A percentile compares a stretch with the other conserved stretches of the same genome.
Conservation (phyloP, 2,888 invertebrate genomes). For the Zygothrica quintamaculata region DNA sequence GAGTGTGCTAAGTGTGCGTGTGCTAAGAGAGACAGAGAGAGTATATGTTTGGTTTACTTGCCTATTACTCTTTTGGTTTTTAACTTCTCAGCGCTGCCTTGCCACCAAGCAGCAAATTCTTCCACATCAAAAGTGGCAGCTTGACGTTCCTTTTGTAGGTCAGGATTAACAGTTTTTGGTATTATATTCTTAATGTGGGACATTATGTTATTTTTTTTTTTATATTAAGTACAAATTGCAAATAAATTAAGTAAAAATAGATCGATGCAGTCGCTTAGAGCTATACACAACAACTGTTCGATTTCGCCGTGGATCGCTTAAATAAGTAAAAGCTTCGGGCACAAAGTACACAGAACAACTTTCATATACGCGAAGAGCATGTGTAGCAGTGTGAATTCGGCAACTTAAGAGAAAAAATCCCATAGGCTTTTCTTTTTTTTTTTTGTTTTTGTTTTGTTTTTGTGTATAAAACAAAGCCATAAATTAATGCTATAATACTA, state of each 20-base stretch:
- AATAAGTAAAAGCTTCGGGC: constrained; percentile 40
- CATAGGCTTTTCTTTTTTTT: no score
- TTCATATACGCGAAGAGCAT: no score
- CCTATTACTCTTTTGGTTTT: constrained; percentile 67
- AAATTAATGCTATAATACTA: no score
- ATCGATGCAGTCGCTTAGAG: constrained; percentile 37
- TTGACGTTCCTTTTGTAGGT: constrained; percentile 74
- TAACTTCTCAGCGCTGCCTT: constrained; percentile 89
- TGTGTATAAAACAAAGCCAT: no score
- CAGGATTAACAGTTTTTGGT: constrained; percentile 73
- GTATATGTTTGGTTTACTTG: constrained; percentile 34
- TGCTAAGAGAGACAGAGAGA: neutral
- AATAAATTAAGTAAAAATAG: constrained; percentile 6
- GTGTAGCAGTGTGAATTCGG: no score
- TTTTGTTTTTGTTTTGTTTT: no score
- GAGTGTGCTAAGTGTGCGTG: neutral
- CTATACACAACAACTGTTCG: constrained; percentile 37
- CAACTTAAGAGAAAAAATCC: no score
- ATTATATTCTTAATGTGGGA: constrained; percentile 61
- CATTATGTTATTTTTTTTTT: no score
- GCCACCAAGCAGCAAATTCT: constrained; percentile 91
- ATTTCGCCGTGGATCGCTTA: constrained; percentile 1
- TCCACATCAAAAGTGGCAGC: constrained; percentile 87
- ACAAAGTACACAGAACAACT: constrained; percentile 69
- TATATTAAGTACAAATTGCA: constrained; percentile 1